Conservation (phyloP, 1,140 invertebrate genomes). For the Tetramorium simillimum region DNA sequence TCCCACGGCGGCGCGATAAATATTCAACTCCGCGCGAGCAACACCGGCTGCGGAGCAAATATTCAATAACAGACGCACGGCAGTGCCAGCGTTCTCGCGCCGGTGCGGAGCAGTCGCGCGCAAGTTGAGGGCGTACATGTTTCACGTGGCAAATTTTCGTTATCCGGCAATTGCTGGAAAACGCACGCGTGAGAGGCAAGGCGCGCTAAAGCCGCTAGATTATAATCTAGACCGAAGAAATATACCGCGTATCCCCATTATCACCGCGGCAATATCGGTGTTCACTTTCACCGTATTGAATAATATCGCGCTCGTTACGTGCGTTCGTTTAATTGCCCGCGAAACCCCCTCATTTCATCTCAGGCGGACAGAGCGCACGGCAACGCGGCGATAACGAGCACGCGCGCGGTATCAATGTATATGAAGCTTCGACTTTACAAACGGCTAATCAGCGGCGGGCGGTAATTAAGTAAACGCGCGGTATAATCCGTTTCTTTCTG, state of each 20-base stretch:
- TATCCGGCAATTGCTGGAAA: background rate
- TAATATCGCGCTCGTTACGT: background rate
- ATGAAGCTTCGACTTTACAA: background rate
- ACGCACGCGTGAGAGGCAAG: background rate
- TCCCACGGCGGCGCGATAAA: background rate
- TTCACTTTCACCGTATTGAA: slow-evolving; percentile 8
- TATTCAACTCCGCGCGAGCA: background rate
- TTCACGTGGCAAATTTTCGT: background rate
- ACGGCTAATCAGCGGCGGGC: slow-evolving; percentile 12
- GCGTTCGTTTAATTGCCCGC: slow-evolving; percentile 12
- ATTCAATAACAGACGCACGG: background rate
- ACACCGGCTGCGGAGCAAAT: background rate
- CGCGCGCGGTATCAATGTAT: slow-evolving; percentile 12
- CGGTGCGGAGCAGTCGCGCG: background rate
- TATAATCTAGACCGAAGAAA: background rate
- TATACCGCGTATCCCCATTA: background rate
- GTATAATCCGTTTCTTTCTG: background rate
- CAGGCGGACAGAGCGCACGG: background rate
- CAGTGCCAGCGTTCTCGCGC: background rate
- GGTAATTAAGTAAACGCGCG: slow-evolving; percentile 25
- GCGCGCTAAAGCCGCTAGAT: background rate
- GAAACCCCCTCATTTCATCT: background rate
- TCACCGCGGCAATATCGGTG: background rate
- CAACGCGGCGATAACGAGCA: slow-evolving; percentile 4
- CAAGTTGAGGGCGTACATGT: background rate